phyloP scores from a whole-genome alignment of 30 jellyfish, hydroid and myxozoan genomes.

The Chrysaora quinquecirrha region DNA sequence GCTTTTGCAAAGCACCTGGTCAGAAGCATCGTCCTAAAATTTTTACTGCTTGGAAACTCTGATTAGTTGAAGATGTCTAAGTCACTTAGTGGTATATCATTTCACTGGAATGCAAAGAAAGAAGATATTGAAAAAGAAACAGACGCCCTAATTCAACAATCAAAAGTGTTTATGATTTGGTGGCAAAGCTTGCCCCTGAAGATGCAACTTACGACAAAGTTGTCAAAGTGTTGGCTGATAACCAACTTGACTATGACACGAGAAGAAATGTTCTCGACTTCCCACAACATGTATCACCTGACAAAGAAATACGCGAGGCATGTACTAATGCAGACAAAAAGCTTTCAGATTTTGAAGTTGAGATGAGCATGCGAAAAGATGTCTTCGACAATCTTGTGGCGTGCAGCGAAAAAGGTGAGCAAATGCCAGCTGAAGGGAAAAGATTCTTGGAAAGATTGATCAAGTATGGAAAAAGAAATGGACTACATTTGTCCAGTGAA shows the following conservation, averaged over 20 bases:
- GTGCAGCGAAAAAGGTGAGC: slow-evolving; percentile 59
- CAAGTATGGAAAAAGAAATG: slow-evolving; percentile 87
- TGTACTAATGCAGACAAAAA: slow-evolving; percentile 85
- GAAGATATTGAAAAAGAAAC: slow-evolving; percentile 51
- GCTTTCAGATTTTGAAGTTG: slow-evolving; percentile 91
- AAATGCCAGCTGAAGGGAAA: slow-evolving; percentile 75
- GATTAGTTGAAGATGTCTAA: too few relatives aligned
- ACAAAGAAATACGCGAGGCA: slow-evolving; percentile 79
- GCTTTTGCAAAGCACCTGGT: too few relatives aligned
- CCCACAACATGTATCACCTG: slow-evolving; percentile 87
- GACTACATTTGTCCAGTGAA: slow-evolving; percentile 77
- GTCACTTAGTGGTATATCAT: slow-evolving; percentile 52
- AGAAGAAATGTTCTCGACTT: slow-evolving; percentile 81
- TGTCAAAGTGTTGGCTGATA: slow-evolving; percentile 67
- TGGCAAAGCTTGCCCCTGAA: slow-evolving; percentile 54
- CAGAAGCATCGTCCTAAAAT: too few relatives aligned
- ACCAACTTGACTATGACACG: slow-evolving; percentile 47
- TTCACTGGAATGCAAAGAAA: slow-evolving; percentile 43
- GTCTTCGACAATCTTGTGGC: slow-evolving; percentile 78
- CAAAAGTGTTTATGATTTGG: slow-evolving; percentile 63
- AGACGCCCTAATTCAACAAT: slow-evolving; percentile 54
- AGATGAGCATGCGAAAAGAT: slow-evolving; percentile 95
- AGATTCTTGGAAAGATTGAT: slow-evolving; percentile 80
- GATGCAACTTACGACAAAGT: slow-evolving; percentile 63
- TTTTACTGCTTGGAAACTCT: too few relatives aligned